These are phyloP conservation scores for Takifugu flavidus DNA, from an alignment of 2,113 vertebrate genomes.

Conservation along the genomic window DNA sequence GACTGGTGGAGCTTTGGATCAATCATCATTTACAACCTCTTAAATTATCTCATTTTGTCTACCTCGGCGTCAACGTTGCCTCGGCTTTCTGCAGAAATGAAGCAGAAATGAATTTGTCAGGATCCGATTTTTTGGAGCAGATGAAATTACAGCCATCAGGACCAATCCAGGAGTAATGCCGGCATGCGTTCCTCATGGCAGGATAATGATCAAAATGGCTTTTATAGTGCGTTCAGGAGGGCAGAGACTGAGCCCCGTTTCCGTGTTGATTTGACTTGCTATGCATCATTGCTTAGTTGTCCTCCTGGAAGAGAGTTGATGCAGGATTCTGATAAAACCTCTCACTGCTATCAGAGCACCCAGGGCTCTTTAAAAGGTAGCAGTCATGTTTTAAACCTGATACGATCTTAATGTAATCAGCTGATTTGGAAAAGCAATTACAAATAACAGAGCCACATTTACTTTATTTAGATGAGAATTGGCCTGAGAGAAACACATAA, in stretches of 20 bases:
- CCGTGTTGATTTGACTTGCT: slow-evolving; percentile 59
- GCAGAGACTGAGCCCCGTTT: slow-evolving; percentile 62
- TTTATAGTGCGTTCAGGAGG: slow-evolving; percentile 49
- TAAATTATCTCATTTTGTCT: slow-evolving; percentile 54
- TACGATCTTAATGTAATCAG: slow-evolving; percentile 48
- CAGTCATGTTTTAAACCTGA: slow-evolving; percentile 37
- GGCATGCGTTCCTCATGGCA: slow-evolving; percentile 49
- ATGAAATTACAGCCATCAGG: slow-evolving; percentile 71
- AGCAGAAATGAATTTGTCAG: slow-evolving; percentile 65
- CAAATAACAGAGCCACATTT: slow-evolving; percentile 44
- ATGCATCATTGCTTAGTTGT: slow-evolving; percentile 55
- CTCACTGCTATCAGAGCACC: slow-evolving; percentile 21
- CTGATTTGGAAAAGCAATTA: slow-evolving; percentile 50
- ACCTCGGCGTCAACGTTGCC: slow-evolving; percentile 27
- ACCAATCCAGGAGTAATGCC: slow-evolving; percentile 67
- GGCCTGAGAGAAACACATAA: slow-evolving; percentile 13
- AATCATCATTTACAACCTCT: slow-evolving; percentile 61
- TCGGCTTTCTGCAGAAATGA: slow-evolving; percentile 17
- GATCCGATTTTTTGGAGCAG: slow-evolving; percentile 62
- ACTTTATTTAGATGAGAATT: slow-evolving; percentile 39
- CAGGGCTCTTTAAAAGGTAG: slow-evolving; percentile 38
- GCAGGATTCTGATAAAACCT: slow-evolving; percentile 24
- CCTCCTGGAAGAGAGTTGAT: slow-evolving; percentile 34
- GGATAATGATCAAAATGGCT: slow-evolving; percentile 63
- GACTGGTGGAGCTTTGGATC: slow-evolving; percentile 61